A percentile compares a stretch with the other conserved stretches of the same genome.
Evolutionary conservation across 37 sponge, comb jelly and placozoan species (phyloP).

Genomic region (Dysidea cf. avara): DNA sequence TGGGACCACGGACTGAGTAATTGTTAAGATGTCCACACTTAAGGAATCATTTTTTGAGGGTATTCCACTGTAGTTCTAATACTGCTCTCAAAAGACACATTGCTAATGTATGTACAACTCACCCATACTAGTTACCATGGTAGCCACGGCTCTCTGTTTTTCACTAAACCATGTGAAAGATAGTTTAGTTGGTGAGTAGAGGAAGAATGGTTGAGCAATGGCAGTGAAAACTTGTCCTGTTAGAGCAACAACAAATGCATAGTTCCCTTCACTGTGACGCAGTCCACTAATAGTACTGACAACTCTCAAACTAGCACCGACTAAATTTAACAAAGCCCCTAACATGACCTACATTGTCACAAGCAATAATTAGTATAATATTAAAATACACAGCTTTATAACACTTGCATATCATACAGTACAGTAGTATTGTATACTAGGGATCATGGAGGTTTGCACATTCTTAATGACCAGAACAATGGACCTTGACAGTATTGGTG

Average conservation of each 20-base stretch:
- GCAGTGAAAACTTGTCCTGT: constrained; percentile 57
- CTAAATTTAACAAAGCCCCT: constrained; percentile 61
- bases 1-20: too few species aligned
- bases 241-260: constrained; percentile 39
- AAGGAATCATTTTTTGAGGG: neutral
- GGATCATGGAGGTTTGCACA: too few species aligned
- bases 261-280: too few species aligned
- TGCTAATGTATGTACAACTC: neutral
- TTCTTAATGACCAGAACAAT: too few species aligned
- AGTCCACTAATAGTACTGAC: constrained; percentile 66
- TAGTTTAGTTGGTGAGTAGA: constrained; percentile 73
- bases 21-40: neutral
- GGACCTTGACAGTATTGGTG: too few species aligned
- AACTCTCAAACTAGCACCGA: constrained; percentile 56
- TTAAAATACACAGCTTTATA: too few species aligned
- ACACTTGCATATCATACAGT: too few species aligned
- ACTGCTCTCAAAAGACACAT: neutral
- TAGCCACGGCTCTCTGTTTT: constrained; percentile 56
- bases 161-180: constrained; percentile 70
- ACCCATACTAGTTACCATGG: constrained; percentile 60
- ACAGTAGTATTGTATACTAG: too few species aligned
- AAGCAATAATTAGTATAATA: too few species aligned
- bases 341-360: too few species aligned
- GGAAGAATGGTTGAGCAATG: constrained; percentile 68
- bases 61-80: neutral